Base-by-base conservation (phyloP, 2,888 invertebrate genomes). In the Maniola hyperantus region DNA sequence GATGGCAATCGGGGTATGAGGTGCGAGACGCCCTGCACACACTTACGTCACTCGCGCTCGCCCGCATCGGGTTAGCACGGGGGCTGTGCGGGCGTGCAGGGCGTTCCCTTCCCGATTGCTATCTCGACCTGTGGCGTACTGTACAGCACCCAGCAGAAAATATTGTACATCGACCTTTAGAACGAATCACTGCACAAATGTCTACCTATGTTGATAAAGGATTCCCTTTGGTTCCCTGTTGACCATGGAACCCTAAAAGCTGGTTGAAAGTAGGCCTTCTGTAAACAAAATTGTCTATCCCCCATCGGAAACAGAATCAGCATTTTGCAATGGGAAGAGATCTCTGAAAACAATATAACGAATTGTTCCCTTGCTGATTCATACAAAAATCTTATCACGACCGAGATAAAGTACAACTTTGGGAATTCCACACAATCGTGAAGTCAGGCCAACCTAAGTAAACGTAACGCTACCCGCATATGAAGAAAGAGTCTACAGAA, bases 381-480 rank as follows among this genome's bases (percentile, higher is more conserved):
- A 55, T 60, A 42, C 59, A 33, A 26, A 58, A 67, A 53, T 60
- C 64, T 54, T 60, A 60, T 42, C 54, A 64, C 60, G 53, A 57
- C 48, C 26, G 48, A 53, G 15, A 64, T 60, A 64, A 64, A 54
- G 64, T 60, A 60, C 33, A 36, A 67, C 58, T 60, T 67, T 39
- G 58, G 46, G 48, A 58, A 54, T 67, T 54, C 15, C 54, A 46
- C 54, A 55, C 48, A 53, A 64, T 64, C 59, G 63, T 69, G 51
- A 77, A 78, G 74, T 77, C 74, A 76, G 72, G 69, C 59, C 73
- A 77, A 73, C 77, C 79, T 79, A 77, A 80, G 80, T 81, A 87
- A 84, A 87, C 82, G 72, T 69, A 75, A 75, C 76, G 85, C 80
- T 79, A 73, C 74, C 79, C 71, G 82, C 80, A 86, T 87, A 82